phyloP scores from a whole-genome alignment of 2,113 vertebrate species.

The Rutilus rutilus region DNA sequence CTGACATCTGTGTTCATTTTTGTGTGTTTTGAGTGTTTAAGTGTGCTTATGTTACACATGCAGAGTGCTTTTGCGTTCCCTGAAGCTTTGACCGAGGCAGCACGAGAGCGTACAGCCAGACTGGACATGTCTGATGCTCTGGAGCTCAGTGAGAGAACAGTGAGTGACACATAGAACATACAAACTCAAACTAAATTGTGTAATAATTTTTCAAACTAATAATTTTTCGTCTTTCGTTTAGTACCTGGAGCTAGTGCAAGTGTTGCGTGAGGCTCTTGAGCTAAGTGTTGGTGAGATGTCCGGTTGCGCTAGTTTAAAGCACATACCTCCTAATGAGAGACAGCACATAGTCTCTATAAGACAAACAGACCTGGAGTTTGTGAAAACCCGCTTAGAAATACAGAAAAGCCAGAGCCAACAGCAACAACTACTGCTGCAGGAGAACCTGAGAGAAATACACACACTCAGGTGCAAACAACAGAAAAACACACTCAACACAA shows the following conservation, averaged over 20 bases:
- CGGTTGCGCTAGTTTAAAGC: slow-evolving; percentile 69
- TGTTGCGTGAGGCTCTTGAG: slow-evolving; percentile 74
- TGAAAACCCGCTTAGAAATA: slow-evolving; percentile 69
- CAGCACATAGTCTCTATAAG: slow-evolving; percentile 62
- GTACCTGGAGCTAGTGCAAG: slow-evolving; percentile 76
- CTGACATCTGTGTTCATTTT: too few relatives aligned
- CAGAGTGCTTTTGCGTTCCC: slow-evolving; percentile 55
- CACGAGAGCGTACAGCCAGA: slow-evolving; percentile 44
- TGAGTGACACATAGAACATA: slow-evolving; percentile 49
- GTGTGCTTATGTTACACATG: slow-evolving; percentile 5
- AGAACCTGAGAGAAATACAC: slow-evolving; percentile 63
- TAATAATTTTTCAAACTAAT: too few relatives aligned
- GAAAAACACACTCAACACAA: background rate
- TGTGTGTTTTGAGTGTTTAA: background rate
- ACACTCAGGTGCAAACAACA: slow-evolving; percentile 74
- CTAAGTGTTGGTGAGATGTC: slow-evolving; percentile 78
- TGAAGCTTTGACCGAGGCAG: background rate
- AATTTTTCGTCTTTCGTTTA: slow-evolving; percentile 50
- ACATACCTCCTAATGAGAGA: slow-evolving; percentile 72
- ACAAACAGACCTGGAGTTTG: slow-evolving; percentile 70
- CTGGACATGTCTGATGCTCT: slow-evolving; percentile 59
- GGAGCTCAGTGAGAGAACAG: slow-evolving; percentile 77
- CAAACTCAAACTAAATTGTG: background rate
- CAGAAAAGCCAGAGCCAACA: slow-evolving; percentile 71
- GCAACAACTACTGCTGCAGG: slow-evolving; percentile 72